Conservation (phyloP, 2,888 invertebrate genomes). For the Volucella bombylans region DNA sequence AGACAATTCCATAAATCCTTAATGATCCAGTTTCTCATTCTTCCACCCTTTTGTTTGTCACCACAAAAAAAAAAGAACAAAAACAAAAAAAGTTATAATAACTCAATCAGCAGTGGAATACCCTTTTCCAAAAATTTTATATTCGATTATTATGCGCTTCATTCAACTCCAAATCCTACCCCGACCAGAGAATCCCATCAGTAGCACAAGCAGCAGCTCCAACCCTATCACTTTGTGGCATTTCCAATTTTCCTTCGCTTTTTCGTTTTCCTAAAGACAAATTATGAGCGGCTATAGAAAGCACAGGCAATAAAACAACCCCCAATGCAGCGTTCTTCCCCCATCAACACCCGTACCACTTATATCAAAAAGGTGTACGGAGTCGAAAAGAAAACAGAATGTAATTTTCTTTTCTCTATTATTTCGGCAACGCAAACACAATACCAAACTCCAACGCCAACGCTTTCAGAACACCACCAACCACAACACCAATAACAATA, state of each 20-base stretch:
- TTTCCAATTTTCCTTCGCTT: constrained; percentile 32
- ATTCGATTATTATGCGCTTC: constrained; percentile 37
- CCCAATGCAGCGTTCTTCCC: constrained; percentile 49
- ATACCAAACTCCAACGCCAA: constrained; percentile 22
- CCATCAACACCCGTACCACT: constrained; percentile 31
- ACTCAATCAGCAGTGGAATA: constrained; percentile 38
- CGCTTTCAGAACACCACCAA: constrained; percentile 31
- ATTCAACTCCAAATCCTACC: background rate
- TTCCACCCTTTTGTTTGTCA: constrained; percentile 7
- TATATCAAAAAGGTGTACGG: constrained; percentile 26
- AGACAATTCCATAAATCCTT: constrained; percentile 6
- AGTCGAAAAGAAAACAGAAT: constrained; percentile 33
- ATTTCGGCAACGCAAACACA: constrained; percentile 36
- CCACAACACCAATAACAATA: constrained; percentile 47
- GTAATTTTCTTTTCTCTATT: constrained; percentile 46
- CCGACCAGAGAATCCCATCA: too few species aligned
- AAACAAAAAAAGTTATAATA: constrained; percentile 22
- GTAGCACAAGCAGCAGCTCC: background rate
- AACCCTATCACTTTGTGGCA: constrained; percentile 23
- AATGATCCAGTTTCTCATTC: background rate
- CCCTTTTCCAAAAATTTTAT: background rate
- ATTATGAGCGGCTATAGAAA: constrained; percentile 52
- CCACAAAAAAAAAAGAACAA: too few species aligned
- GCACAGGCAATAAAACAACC: constrained; percentile 61
- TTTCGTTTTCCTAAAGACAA: constrained; percentile 40